Percentiles rank a stretch among this genome's conserved stretches.
Conservation (phyloP, 1,140 invertebrate species). For the Apolygus lucorum region DNA sequence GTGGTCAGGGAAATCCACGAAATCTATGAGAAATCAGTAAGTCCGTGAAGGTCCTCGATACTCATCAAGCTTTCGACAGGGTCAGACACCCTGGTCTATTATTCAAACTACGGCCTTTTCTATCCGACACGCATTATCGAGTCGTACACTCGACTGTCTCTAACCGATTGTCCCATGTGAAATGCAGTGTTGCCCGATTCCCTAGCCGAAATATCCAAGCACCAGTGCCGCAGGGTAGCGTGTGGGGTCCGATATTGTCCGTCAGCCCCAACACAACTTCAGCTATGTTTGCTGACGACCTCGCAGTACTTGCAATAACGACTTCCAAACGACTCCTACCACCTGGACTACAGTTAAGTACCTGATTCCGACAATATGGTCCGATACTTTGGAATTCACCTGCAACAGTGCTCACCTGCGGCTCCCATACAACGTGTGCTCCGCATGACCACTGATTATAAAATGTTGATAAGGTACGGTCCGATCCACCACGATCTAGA, state of each 20-base stretch:
- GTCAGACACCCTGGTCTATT: constrained; percentile 12
- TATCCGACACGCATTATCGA: constrained; percentile 9
- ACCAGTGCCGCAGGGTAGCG: background rate
- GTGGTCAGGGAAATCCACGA: background rate
- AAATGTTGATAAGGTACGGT: no score
- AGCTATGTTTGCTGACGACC: background rate
- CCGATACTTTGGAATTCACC: no score
- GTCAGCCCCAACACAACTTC: background rate
- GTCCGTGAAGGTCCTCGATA: background rate
- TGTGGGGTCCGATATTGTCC: no score
- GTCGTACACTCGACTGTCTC: background rate
- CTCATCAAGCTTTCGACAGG: constrained; percentile 3
- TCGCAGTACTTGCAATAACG: no score
- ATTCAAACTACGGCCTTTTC: constrained; percentile 28
- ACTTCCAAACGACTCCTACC: no score
- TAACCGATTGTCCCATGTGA: background rate
- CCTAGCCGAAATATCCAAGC: background rate
- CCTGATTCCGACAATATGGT: no score
- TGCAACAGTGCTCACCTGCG: no score
- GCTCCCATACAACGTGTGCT: no score
- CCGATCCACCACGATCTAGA: no score
- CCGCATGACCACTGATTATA: no score
- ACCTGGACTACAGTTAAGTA: no score
- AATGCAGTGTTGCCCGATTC: background rate
- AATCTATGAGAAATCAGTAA: background rate